Conservation (phyloP, 2,797 vertebrate species). For the Oophaga sylvatica region DNA sequence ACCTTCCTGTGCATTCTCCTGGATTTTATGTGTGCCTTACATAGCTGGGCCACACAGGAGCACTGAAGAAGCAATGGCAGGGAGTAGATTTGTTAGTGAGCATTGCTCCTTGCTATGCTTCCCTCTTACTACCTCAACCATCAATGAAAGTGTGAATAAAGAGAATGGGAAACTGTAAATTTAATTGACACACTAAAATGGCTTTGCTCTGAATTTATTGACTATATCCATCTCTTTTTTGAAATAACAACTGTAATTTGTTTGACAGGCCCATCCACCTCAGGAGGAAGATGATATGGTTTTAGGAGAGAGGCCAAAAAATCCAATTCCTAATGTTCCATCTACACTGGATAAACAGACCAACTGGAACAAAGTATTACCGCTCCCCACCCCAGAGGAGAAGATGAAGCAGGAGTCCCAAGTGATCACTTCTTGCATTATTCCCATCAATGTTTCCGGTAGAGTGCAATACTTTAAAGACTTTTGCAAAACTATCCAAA, state of each 20-base stretch:
- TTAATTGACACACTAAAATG: not conserved
- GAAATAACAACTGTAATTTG: constrained; percentile 66
- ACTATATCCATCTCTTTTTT: not conserved
- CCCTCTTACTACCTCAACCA: not conserved
- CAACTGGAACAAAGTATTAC: constrained; percentile 95
- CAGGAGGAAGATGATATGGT: constrained; percentile 88
- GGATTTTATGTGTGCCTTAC: too few species aligned
- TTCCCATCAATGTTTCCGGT: constrained; percentile 99
- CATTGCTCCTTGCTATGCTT: not conserved
- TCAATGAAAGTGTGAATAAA: not conserved
- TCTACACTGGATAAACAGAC: constrained; percentile 98
- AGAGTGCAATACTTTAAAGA: constrained; percentile 66
- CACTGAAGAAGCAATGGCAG: not conserved
- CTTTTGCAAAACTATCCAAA: not conserved
- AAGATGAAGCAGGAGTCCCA: constrained; percentile 94
- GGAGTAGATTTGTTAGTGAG: not conserved
- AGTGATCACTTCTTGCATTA: constrained; percentile 93
- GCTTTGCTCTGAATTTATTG: not conserved
- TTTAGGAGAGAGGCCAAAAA: constrained; percentile 91
- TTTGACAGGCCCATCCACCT: constrained; percentile 86
- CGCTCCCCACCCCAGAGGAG: constrained; percentile 95
- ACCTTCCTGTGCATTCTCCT: too few species aligned
- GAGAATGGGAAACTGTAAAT: not conserved
- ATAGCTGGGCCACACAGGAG: too few species aligned
- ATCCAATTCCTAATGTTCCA: constrained; percentile 93